phyloP scores from a whole-genome alignment of 2,888 invertebrate genomes.

The Conops quadrifasciatus region DNA sequence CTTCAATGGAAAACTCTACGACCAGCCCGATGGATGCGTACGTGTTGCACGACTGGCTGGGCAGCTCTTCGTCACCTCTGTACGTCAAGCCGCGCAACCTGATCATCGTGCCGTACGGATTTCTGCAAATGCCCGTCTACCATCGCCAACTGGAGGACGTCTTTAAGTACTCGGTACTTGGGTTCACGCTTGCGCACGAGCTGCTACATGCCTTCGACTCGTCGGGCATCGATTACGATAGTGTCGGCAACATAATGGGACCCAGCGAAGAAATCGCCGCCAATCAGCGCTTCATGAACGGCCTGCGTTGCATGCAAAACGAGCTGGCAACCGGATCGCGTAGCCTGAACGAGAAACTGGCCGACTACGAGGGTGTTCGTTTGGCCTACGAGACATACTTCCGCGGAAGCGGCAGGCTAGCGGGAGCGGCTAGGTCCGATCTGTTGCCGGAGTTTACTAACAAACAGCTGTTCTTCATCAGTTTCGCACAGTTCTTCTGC shows the following conservation, averaged over 20 bases:
- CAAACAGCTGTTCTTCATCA: constrained; percentile 57
- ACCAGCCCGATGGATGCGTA: constrained; percentile 39
- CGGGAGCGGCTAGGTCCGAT: constrained; percentile 42
- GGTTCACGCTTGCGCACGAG: constrained; percentile 59
- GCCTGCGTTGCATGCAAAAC: constrained; percentile 56
- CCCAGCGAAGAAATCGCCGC: constrained; percentile 57
- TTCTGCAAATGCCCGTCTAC: constrained; percentile 56
- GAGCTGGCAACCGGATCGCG: constrained; percentile 54
- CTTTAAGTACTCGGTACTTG: constrained; percentile 55
- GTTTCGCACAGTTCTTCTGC: constrained; percentile 60
- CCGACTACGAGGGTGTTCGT: constrained; percentile 60
- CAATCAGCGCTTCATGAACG: constrained; percentile 52
- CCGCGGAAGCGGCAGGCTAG: constrained; percentile 37
- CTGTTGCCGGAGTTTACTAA: constrained; percentile 53
- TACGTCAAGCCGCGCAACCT: constrained; percentile 57
- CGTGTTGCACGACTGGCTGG: constrained; percentile 50
- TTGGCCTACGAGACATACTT: constrained; percentile 57
- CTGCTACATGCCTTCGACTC: constrained; percentile 59
- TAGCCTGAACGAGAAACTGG: constrained; percentile 57
- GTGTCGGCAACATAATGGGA: constrained; percentile 58
- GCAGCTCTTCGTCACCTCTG: constrained; percentile 58
- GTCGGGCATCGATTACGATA: constrained; percentile 58
- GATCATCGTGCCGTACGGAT: constrained; percentile 56
- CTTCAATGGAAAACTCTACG: neutral
- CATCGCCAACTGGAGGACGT: constrained; percentile 53